These are phyloP conservation scores for Rhimphoctona megacephalus DNA, from an alignment of 2,888 invertebrate species.

Conservation along the genomic window DNA sequence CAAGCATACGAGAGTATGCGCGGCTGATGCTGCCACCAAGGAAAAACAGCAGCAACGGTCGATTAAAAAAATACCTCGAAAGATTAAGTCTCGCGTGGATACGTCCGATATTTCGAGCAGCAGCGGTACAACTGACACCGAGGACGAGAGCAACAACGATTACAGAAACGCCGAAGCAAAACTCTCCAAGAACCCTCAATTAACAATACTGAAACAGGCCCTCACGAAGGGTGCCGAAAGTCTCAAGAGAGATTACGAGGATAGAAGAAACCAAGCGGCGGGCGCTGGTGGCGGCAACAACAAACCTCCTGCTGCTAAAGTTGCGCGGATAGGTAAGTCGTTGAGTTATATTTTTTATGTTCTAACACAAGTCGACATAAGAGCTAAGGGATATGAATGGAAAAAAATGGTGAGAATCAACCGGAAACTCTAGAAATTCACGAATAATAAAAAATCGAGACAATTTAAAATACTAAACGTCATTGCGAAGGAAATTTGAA, in stretches of 20 bases:
- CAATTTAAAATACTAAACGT: no score
- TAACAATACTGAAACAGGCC: constrained; percentile 83
- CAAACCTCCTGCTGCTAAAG: constrained; percentile 69
- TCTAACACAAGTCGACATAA: no score
- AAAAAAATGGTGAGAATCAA: no score
- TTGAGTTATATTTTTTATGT: not conserved
- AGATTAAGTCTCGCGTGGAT: constrained; percentile 82
- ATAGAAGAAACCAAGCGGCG: constrained; percentile 69
- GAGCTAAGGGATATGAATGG: no score
- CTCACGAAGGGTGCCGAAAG: constrained; percentile 78
- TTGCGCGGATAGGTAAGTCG: constrained; percentile 81
- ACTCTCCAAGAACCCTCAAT: constrained; percentile 83
- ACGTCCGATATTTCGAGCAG: constrained; percentile 80
- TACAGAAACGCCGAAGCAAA: constrained; percentile 85
- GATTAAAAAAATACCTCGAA: constrained; percentile 80
- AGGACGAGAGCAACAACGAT: constrained; percentile 80
- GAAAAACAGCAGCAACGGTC: constrained; percentile 75
- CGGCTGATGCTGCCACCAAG: constrained; percentile 73
- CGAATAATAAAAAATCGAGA: no score
- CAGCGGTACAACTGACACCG: constrained; percentile 74
- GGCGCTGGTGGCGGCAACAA: not conserved
- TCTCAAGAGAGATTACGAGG: constrained; percentile 80
- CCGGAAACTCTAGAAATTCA: no score
- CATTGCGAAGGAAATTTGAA: no score
- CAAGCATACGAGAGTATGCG: constrained; percentile 80